Conservation (phyloP, 1,140 invertebrate genomes). For the Listronotus oregonensis region DNA sequence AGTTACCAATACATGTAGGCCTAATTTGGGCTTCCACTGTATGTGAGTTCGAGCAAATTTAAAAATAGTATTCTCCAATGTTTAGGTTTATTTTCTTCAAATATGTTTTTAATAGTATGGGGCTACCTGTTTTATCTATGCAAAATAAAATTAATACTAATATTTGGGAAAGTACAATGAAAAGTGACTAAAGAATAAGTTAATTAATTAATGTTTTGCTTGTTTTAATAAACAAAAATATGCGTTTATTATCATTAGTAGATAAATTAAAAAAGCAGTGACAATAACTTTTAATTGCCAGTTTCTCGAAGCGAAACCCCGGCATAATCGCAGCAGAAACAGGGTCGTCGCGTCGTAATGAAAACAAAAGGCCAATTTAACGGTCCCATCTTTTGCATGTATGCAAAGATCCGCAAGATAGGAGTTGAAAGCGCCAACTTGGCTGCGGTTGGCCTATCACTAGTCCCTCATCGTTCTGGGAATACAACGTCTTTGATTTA, state of each 20-base stretch:
- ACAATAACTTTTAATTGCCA: conserved; percentile 13
- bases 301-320: conserved; percentile 4
- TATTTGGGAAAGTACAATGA: no score
- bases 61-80: no score
- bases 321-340: conserved; percentile 1
- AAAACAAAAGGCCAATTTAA: conserved; percentile 52
- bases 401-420: conserved; percentile 31
- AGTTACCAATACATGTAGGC: no score
- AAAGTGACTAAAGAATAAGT: no score
- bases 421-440: conserved; percentile 35
- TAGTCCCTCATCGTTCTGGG: conserved; percentile 43
- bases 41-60: no score
- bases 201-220: no score
- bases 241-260: background rate
- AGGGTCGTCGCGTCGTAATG: conserved; percentile 24
- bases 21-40: no score
- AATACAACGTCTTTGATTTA: conserved; percentile 46
- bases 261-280: background rate
- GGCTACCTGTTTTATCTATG: no score
- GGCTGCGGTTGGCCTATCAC: conserved; percentile 39
- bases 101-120: no score
- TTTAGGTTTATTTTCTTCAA: no score
- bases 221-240: background rate
- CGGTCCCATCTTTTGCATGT: conserved; percentile 42
- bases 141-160: no score